Conservation (phyloP, 2,888 invertebrate genomes). For the Hipparchia semele region DNA sequence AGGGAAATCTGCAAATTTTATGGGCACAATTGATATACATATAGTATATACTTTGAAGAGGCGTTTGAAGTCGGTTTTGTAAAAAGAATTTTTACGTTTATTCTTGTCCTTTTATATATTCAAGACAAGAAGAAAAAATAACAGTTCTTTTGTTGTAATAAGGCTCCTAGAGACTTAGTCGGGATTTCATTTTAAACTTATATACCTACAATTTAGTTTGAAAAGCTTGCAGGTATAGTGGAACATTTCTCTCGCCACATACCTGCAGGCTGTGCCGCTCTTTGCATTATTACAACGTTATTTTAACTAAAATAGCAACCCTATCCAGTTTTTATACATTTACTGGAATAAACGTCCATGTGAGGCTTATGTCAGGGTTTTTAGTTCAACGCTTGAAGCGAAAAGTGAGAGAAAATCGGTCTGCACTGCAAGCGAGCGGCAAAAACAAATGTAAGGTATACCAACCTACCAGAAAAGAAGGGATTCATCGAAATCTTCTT, state of each 20-base stretch:
- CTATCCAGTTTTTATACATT: not conserved
- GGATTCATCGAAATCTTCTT: too few relatives aligned
- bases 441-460: too few relatives aligned
- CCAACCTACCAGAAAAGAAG: too few relatives aligned
- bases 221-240: not conserved
- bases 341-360: not conserved
- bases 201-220: not conserved
- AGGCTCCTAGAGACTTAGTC: not conserved
- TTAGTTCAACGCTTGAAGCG: too few relatives aligned
- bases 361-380: not conserved
- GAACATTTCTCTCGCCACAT: not conserved
- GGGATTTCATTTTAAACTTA: constrained; percentile 1
- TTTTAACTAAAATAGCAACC: not conserved
- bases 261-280: not conserved
- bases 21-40: too few relatives aligned
- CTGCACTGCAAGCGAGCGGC: too few relatives aligned
- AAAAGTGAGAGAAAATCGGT: too few relatives aligned
- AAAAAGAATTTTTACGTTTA: too few relatives aligned
- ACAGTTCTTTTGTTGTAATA: not conserved
- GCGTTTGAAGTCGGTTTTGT: too few relatives aligned
- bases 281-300: not conserved
- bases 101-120: too few relatives aligned
- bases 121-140: not conserved
- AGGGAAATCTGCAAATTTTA: too few relatives aligned
- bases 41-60: too few relatives aligned